Conservation (phyloP, 2,113 vertebrate species). For the Pholis gunnellus region DNA sequence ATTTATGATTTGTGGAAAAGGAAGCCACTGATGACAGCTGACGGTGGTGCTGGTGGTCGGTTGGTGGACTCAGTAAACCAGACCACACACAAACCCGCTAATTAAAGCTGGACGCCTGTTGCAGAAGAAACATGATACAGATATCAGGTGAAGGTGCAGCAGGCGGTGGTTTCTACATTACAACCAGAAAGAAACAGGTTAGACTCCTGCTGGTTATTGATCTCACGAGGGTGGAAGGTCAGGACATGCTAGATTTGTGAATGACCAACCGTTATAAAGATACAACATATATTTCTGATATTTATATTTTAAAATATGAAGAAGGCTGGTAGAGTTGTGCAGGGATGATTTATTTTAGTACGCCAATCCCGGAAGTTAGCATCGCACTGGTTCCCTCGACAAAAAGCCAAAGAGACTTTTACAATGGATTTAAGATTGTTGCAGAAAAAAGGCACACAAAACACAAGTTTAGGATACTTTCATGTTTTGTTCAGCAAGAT, state of each 20-base stretch:
- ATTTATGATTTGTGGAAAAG: slow-evolving; percentile 10
- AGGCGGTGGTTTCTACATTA: not conserved
- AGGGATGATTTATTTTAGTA: not conserved
- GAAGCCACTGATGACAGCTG: slow-evolving; percentile 16
- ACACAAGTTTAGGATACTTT: not conserved
- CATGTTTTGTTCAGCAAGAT: not conserved
- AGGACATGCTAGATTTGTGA: not conserved
- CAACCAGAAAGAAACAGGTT: not conserved
- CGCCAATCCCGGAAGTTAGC: too few species aligned
- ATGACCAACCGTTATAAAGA: not conserved
- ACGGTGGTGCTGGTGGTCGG: not conserved
- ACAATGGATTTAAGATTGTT: not conserved
- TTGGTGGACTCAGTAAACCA: slow-evolving; percentile 16
- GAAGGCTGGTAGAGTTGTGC: not conserved
- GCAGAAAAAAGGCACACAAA: not conserved
- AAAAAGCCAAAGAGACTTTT: not conserved
- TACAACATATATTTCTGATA: too few species aligned
- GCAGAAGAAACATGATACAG: slow-evolving; percentile 40
- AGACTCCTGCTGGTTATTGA: not conserved
- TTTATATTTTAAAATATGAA: not conserved
- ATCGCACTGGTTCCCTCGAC: too few species aligned
- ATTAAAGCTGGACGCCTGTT: slow-evolving; percentile 8
- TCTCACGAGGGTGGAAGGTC: not conserved
- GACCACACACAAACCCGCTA: slow-evolving; percentile 6
- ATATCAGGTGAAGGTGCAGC: slow-evolving; percentile 43